Conservation (phyloP, 2,888 invertebrate species). For the Epinotia demarniana region DNA sequence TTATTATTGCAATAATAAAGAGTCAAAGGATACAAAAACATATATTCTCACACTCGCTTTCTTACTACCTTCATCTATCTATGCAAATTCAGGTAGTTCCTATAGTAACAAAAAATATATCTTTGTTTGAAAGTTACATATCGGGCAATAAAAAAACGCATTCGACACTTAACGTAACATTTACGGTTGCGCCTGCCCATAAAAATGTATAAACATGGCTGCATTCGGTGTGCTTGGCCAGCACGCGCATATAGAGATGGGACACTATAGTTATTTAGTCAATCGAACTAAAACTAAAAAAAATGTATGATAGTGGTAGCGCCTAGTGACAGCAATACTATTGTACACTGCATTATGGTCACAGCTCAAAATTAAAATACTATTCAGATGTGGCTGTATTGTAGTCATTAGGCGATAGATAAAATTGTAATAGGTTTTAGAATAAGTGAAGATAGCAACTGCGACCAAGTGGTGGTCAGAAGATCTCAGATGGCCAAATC, state of each 20-base stretch:
- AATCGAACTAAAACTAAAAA: neutral
- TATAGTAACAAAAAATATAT: neutral
- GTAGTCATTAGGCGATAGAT: no score
- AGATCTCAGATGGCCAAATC: neutral
- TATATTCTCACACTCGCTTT: no score
- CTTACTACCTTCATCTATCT: no score
- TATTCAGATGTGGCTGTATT: no score
- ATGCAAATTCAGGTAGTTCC: neutral
- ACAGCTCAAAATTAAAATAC: no score
- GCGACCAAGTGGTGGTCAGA: no score
- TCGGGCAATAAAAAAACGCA: conserved; percentile 20
- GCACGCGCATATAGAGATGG: conserved; percentile 29
- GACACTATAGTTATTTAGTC: neutral
- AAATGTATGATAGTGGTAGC: neutral
- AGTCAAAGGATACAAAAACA: no score
- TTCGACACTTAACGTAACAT: conserved; percentile 15
- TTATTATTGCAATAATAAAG: no score
- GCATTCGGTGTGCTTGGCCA: conserved; percentile 33
- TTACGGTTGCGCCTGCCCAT: conserved; percentile 28
- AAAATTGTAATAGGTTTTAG: no score
- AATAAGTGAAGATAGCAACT: no score
- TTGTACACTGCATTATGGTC: no score
- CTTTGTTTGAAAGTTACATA: conserved; percentile 2
- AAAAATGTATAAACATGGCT: conserved; percentile 33
- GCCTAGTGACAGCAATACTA: neutral